phyloP scores from a whole-genome alignment of 35 echinoderm and acorn worm species.

The Lytechinus pictus region DNA sequence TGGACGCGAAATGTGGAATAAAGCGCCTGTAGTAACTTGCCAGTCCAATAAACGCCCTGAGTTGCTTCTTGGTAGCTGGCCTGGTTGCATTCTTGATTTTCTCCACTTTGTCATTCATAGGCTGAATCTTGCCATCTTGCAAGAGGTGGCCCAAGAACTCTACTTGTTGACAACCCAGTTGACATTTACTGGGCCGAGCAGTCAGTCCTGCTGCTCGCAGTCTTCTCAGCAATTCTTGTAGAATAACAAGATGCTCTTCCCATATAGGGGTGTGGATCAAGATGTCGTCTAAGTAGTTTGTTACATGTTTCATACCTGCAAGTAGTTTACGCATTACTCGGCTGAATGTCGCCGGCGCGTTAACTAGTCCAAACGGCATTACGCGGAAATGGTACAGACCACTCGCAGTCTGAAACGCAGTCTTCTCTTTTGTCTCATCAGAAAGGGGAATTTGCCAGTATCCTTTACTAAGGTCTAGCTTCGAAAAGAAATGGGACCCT shows the following conservation, averaged over 20 bases:
- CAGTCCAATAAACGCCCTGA: constrained; percentile 29
- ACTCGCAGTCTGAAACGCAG: constrained; percentile 70
- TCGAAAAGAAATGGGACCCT: constrained; percentile 55
- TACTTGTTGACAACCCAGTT: constrained; percentile 19
- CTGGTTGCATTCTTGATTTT: neutral
- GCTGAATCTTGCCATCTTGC: neutral
- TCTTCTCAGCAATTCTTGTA: constrained; percentile 16
- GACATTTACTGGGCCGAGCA: constrained; percentile 55
- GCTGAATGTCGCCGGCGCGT: constrained; percentile 74
- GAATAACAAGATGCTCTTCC: constrained; percentile 23
- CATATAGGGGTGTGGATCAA: constrained; percentile 48
- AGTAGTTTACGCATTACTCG: constrained; percentile 37
- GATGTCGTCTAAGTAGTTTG: constrained; percentile 58
- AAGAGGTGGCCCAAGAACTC: constrained; percentile 59
- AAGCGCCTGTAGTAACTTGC: constrained; percentile 58
- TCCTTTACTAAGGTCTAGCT: constrained; percentile 56
- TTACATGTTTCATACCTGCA: constrained; percentile 4
- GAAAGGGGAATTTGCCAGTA: constrained; percentile 66
- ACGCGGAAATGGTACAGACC: constrained; percentile 62
- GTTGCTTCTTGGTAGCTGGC: constrained; percentile 16
- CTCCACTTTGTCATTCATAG: constrained; percentile 36
- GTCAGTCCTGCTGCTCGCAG: constrained; percentile 41
- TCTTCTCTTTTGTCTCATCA: constrained; percentile 41
- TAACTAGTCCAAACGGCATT: constrained; percentile 85
- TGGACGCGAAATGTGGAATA: constrained; percentile 42